Percentiles rank a stretch among this genome's conserved stretches.
phyloP scores from a whole-genome alignment of 2,888 invertebrate genomes.

The Embidobia sp. region DNA sequence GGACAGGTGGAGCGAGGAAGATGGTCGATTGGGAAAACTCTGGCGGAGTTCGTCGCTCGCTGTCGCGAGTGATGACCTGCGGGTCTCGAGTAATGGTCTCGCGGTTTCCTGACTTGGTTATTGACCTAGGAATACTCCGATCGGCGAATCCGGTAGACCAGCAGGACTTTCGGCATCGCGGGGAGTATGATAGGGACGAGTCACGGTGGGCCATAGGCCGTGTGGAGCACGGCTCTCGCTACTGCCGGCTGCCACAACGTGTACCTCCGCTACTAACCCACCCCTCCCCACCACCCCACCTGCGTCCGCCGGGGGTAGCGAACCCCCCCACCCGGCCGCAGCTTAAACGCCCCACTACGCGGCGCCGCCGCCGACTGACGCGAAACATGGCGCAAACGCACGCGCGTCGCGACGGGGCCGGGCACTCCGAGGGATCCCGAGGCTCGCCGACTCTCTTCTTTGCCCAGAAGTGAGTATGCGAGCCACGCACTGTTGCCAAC shows the following conservation, averaged over 20 bases:
- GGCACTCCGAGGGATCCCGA: conserved; percentile 38
- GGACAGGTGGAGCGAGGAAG: too few species aligned
- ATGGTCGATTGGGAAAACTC: too few species aligned
- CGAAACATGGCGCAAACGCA: conserved; percentile 53
- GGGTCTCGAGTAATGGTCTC: too few species aligned
- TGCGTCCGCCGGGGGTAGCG: too few species aligned
- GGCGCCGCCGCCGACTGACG: neutral
- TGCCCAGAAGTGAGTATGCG: conserved; percentile 54
- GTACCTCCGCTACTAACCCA: conserved; percentile 78
- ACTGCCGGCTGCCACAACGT: conserved; percentile 81
- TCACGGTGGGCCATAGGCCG: too few species aligned
- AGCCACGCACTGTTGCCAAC: conserved; percentile 60
- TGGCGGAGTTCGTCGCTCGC: too few species aligned
- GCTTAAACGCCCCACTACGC: neutral
- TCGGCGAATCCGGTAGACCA: too few species aligned
- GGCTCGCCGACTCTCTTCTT: neutral
- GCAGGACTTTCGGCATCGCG: conserved; percentile 57
- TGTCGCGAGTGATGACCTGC: too few species aligned
- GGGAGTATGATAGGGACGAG: conserved; percentile 46
- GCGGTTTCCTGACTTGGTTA: too few species aligned
- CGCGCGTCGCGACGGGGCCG: conserved; percentile 61
- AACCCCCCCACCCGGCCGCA: conserved; percentile 54
- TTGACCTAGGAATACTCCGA: too few species aligned
- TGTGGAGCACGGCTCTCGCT: conserved; percentile 78
- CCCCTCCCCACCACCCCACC: too few species aligned